Evolutionary conservation across 2,797 vertebrate genomes (phyloP).

Genomic region (Picus viridis): DNA sequence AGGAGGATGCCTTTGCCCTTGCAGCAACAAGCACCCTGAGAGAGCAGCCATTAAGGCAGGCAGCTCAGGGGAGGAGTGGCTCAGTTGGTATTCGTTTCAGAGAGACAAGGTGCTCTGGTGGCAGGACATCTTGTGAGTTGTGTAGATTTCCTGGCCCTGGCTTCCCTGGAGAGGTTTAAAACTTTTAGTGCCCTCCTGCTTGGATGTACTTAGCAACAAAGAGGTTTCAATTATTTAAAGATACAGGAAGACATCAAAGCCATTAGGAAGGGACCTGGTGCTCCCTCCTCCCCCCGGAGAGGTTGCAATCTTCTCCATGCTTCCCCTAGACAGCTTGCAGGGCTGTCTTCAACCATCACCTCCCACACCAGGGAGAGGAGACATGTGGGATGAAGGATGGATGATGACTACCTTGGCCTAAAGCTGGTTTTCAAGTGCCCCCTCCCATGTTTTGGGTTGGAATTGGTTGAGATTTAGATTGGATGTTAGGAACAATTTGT

Average conservation of each 20-base stretch:
- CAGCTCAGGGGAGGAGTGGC: background rate
- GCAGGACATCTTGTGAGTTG: conserved; percentile 36
- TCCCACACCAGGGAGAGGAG: background rate
- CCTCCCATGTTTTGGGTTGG: background rate
- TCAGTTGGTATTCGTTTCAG: background rate
- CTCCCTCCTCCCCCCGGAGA: background rate
- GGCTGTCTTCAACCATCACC: background rate
- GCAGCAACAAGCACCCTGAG: background rate
- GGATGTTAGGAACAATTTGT: no score
- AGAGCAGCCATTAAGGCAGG: background rate
- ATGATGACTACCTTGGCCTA: background rate
- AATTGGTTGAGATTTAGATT: no score
- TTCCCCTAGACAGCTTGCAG: background rate
- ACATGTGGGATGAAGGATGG: background rate
- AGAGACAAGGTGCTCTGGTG: conserved; percentile 15
- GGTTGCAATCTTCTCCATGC: background rate
- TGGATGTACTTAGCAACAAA: conserved; percentile 48
- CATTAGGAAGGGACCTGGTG: conserved; percentile 28
- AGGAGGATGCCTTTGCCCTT: background rate
- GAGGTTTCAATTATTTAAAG: conserved; percentile 64
- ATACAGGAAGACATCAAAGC: conserved; percentile 27
- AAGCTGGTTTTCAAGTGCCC: background rate
- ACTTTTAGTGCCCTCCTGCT: conserved; percentile 29
- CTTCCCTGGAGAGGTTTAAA: conserved; percentile 42
- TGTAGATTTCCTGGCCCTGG: conserved; percentile 9